Conservation (phyloP, 2,797 vertebrate genomes). For the Pyrocephalus nanus region DNA sequence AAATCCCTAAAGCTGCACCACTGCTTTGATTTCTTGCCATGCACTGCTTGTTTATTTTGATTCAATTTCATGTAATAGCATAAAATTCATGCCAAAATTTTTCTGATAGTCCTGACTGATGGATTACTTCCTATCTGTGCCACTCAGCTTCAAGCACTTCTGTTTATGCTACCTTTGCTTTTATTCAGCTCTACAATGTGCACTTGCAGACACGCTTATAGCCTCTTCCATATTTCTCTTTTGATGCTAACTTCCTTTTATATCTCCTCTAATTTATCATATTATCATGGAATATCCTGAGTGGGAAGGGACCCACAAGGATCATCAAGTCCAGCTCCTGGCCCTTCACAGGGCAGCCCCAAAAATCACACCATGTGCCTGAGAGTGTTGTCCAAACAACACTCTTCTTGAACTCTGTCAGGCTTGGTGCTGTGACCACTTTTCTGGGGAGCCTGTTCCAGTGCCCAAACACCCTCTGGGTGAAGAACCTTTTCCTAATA, state of each 20-base stretch:
- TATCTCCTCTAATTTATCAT: not conserved
- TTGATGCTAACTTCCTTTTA: not conserved
- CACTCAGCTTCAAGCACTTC: not conserved
- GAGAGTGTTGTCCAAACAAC: not conserved
- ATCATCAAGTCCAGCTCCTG: not conserved
- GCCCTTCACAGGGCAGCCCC: not conserved
- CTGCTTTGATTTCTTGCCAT: constrained; percentile 54
- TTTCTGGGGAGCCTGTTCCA: not conserved
- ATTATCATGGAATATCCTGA: not conserved
- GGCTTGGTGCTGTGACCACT: not conserved
- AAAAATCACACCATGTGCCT: not conserved
- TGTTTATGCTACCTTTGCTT: not conserved
- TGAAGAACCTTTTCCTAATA: not conserved
- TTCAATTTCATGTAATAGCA: constrained; percentile 19
- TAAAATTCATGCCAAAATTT: constrained; percentile 30
- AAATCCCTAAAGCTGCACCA: constrained; percentile 12
- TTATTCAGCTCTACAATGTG: fast-evolving
- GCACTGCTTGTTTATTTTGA: constrained; percentile 35
- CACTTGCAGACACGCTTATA: not conserved
- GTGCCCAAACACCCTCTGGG: too few species aligned
- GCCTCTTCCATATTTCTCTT: not conserved
- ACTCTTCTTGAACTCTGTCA: not conserved
- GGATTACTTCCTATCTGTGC: constrained; percentile 32
- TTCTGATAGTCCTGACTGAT: constrained; percentile 40
- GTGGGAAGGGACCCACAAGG: not conserved